These are phyloP conservation scores for Labeo catla DNA, from an alignment of 2,113 vertebrate species.

Conservation along the genomic window DNA sequence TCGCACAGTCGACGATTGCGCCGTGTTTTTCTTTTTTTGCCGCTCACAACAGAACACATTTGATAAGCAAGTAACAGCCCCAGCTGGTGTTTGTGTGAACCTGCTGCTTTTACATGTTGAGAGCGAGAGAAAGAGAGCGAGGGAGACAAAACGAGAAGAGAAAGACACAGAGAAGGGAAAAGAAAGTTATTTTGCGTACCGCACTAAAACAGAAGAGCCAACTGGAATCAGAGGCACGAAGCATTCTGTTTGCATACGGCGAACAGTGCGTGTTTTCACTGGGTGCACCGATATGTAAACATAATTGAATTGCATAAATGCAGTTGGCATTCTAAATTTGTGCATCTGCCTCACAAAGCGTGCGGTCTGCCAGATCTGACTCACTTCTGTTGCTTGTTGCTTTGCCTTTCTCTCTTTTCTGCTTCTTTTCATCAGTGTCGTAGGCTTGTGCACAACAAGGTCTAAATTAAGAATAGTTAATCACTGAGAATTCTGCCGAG, in stretches of 20 bases:
- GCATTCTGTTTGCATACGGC: slow-evolving; percentile 34
- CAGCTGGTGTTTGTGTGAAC: slow-evolving; percentile 48
- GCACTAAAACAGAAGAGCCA: slow-evolving; percentile 36
- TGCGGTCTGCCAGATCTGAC: slow-evolving; percentile 33
- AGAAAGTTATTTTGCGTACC: slow-evolving; percentile 38
- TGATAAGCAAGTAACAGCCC: slow-evolving; percentile 54
- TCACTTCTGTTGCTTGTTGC: slow-evolving; percentile 8
- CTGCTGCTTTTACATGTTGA: slow-evolving; percentile 40
- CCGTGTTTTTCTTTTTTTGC: slow-evolving; percentile 25
- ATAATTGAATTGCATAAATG: slow-evolving; percentile 57
- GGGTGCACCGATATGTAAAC: slow-evolving; percentile 50
- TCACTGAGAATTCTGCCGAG: slow-evolving; percentile 3
- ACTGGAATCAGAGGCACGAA: slow-evolving; percentile 44
- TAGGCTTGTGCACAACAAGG: slow-evolving; percentile 42
- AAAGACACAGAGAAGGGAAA: slow-evolving; percentile 28
- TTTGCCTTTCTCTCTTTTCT: slow-evolving; percentile 29
- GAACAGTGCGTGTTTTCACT: slow-evolving; percentile 36
- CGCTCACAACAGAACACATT: slow-evolving; percentile 51
- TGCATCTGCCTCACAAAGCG: slow-evolving; percentile 52
- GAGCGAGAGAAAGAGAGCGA: slow-evolving; percentile 33
- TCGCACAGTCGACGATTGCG: slow-evolving; percentile 10
- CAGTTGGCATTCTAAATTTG: slow-evolving; percentile 32
- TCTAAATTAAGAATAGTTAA: slow-evolving; percentile 46
- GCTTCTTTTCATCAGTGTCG: slow-evolving; percentile 12
- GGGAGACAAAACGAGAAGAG: not conserved